Base-by-base conservation (phyloP, 2,113 vertebrate genomes). In the Herpailurus yagouaroundi region DNA sequence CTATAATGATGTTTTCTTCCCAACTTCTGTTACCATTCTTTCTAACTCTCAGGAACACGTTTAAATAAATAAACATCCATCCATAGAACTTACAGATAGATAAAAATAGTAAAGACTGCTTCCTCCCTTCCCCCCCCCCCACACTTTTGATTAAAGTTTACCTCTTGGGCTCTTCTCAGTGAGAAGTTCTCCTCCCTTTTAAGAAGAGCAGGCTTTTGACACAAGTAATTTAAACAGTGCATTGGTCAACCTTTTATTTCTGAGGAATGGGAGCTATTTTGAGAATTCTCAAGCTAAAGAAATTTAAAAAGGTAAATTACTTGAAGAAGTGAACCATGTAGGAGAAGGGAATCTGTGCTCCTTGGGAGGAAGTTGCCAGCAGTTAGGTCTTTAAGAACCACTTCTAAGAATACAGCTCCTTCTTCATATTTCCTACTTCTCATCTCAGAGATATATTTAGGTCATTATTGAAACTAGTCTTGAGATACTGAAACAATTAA, bases 21-120 rank as follows among this genome's bases (percentile, higher is more conserved):
- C 60, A 91, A 45, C 36, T 73, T 71, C n/a, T 96, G 16, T 94
- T 76, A 88, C 4, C 38, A 10, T 74, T 97, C 79, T 87, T 97
- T 94, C 64, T 48, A 83, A 79, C 18, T 66, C 90, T 85, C 9
- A 27, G n/a, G 33, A 81, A 64, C 8, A 87, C 68, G 71, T 60
- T 23, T 76, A 92, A 97, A n/a, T 50, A 85, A 68, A 31, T 84
- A 36, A 86, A 79, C 7, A 48, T 25, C 14, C 10, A 48, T 21
- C 11, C 90, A 0, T 69, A 88, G 33, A 85, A 94, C 10, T 91
- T 74, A 33, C 19, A 15, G 11, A 36, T 55, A 73, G 71, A 85
- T 79, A 31, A 79, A 77, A 89, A 66, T 97, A 27, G 57, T 83
- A 95, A 92, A 80, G n/a, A 60, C 74, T 88, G 18, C 4, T 71